Base-by-base conservation (phyloP, 2,888 invertebrate species). In the Erebia palarica region DNA sequence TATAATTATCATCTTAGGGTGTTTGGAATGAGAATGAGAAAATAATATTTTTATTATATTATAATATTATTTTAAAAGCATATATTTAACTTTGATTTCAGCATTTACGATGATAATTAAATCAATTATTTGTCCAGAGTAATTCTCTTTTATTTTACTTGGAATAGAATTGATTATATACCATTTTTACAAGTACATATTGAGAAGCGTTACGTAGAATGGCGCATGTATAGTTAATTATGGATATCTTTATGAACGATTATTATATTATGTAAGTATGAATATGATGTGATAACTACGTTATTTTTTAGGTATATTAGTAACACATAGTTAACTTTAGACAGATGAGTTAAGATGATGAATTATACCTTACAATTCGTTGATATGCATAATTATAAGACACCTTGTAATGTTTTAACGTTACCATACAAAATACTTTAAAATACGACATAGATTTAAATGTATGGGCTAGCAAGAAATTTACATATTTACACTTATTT, bases 341-440 rank as follows among this genome's bases (percentile, higher is more conserved):
- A 74, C 70, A 73, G 70, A 73, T 71, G 65, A 69, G 58, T 72
- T 75, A 70, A 75, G 67, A 74, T 71, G 72, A 75, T 72, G 70
- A 76, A 76, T 76, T 78, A 77, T 81, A 81, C 84, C 84, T 86
- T 89, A 90, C 86, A 86, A 86, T 91, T 92, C 90, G 91, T 91
- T 92, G 92, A 92, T 92, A 92, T 92, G 92, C 92, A 92, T 92
- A 90, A 88, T 90, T 87, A 84, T 91, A 92, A 92, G 92, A 92
- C 92, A 92, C 92, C 91, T 91, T 92, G 92, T 90, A 91, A 47
- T 84, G 88, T 86, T 89, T 83, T 80, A 87, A 82, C 79, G 82
- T 85, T 87, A 82, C 82, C 83, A 88, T 90, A 89, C 80, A 90
- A 90, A 89, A 81, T 86, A 86, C 84, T 80, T 76, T 80, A 84